These are phyloP conservation scores for Thysanoteuthis rhombus DNA, from an alignment of 2,888 invertebrate genomes.

Conservation along the genomic window DNA sequence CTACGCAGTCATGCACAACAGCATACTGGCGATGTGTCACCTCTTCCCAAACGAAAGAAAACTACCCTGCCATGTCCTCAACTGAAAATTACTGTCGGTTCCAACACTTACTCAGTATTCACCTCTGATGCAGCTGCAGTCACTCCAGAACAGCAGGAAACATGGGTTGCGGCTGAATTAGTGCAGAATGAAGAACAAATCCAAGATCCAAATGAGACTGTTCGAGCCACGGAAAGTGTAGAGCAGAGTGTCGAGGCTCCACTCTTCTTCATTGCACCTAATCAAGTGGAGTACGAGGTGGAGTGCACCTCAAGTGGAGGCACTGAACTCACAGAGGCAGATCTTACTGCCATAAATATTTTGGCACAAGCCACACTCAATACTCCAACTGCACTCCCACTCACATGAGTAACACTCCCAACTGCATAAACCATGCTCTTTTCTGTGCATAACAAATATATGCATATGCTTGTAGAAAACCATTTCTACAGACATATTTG, in stretches of 20 bases:
- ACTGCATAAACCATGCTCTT: neutral
- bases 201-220: conserved; percentile 14
- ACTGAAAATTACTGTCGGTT: conserved; percentile 22
- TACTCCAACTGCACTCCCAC: conserved; percentile 18
- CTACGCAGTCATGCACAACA: conserved; percentile 51
- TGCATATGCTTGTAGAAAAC: neutral
- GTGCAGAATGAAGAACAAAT: conserved; percentile 28
- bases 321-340: conserved; percentile 41
- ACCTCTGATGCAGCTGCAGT: conserved; percentile 29
- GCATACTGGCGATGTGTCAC: conserved; percentile 38
- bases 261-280: conserved; percentile 31
- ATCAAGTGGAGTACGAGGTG: conserved; percentile 48
- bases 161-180: conserved; percentile 21
- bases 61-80: conserved; percentile 16
- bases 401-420: neutral
- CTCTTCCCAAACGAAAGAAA: conserved; percentile 33
- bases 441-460: neutral
- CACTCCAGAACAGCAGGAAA: conserved; percentile 30
- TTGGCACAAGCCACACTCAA: conserved; percentile 42
- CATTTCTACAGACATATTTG: neutral
- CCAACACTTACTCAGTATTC: conserved; percentile 22
- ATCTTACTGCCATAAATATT: conserved; percentile 44
- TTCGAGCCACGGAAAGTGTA: conserved; percentile 1
- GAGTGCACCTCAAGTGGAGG: conserved; percentile 47
- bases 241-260: conserved; percentile 31